These are phyloP conservation scores for Haplotaxodon microlepis DNA, from an alignment of 2,113 vertebrate species.

Conservation along the genomic window DNA sequence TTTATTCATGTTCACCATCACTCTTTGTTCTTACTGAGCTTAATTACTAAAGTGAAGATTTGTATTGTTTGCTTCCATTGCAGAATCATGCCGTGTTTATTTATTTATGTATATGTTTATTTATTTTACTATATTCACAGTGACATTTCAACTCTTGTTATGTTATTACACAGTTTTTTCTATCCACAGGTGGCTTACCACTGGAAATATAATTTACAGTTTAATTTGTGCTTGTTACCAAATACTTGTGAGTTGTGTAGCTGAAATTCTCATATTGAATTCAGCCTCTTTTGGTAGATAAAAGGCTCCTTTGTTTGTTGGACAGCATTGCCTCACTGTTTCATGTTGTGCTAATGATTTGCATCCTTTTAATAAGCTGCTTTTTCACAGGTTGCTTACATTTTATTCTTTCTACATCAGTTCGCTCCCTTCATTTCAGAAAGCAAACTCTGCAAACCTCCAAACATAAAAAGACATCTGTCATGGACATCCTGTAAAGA, in stretches of 20 bases:
- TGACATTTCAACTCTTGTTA: background rate
- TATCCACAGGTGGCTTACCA: background rate
- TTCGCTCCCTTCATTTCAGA: background rate
- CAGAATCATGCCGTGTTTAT: background rate
- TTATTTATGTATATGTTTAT: background rate
- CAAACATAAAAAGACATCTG: background rate
- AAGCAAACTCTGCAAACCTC: background rate
- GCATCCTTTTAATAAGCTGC: background rate
- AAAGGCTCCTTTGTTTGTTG: background rate
- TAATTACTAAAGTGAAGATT: background rate
- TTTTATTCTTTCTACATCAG: background rate
- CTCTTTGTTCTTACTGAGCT: background rate
- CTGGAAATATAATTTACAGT: background rate
- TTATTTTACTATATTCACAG: background rate
- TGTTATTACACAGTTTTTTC: background rate
- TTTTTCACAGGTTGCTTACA: background rate
- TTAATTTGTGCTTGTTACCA: accelerated
- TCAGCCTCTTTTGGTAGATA: background rate
- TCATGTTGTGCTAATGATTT: background rate
- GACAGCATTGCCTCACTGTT: accelerated
- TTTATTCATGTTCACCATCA: background rate
- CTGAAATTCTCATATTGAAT: background rate
- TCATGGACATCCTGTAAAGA: background rate
- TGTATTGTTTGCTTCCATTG: background rate
- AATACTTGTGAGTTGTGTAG: background rate